Base-by-base conservation (phyloP, 2,113 vertebrate genomes). In the Urocolius indicus region DNA sequence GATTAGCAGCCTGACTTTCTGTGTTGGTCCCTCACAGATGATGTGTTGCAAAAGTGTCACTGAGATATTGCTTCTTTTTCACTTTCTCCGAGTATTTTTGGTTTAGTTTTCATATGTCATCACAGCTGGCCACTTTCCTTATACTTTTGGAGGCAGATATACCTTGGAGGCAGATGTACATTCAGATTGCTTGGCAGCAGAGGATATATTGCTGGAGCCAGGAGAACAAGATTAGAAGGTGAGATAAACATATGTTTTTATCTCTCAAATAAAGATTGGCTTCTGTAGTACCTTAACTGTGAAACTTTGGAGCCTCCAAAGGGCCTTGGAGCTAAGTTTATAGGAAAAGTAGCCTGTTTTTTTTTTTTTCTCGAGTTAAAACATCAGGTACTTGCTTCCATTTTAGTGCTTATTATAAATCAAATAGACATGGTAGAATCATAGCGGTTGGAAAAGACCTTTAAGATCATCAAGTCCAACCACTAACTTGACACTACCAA, bases 181-280 rank as follows among this genome's bases (percentile, higher is more conserved):
- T 74, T 96, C 94, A 95, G 88, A 96, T 92, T 93, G 59, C 82
- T 94, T 96, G 91, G 92, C 92, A 96, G 87, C 41, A 74, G 85
- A 95, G 75, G 29, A 11, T 81, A 65, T 61, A 74, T 63, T 84
- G 55, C 85, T 93, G 61, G 65, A 96, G 85, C 85, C 96, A 95
- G 75, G 51, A 86, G 90, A 92, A 85, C 85, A 94, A 90, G 96
- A 93, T 90, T 86, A 88, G 92, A 93, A 95, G 93, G 90, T 93
- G 93, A 95, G 68, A 92, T 94, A 95, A 96, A 94, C 85, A 68
- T 90, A 94, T 61, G 78, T 80, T 93, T 95, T 95, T 95, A 92
- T 77, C 89, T 91, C 61, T 74, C 48, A 92, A 77, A 84, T 90
- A 85, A 88, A 88, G 75, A 86, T 72, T 96, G 59, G 72, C 75